Percentiles rank a stretch among this genome's conserved stretches.
phyloP scores from a whole-genome alignment of 2,113 vertebrate species.

The Telmatochromis sp. region DNA sequence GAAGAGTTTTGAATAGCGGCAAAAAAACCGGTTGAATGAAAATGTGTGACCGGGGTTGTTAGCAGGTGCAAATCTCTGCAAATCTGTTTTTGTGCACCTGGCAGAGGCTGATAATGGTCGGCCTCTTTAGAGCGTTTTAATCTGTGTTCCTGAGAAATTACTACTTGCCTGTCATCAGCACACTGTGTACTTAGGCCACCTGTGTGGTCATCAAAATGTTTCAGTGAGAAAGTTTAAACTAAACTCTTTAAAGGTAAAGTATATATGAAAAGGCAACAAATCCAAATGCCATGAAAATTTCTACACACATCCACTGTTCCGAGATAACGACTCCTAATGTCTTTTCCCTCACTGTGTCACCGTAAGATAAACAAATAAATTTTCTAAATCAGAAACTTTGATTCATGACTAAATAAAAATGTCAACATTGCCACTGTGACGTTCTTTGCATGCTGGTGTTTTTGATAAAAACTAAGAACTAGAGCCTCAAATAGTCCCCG shows the following conservation, averaged over 20 bases:
- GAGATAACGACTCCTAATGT: not conserved
- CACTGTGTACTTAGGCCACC: constrained; percentile 4
- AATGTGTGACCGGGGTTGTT: not conserved
- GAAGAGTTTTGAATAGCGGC: not conserved
- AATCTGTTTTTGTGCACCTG: constrained; percentile 44
- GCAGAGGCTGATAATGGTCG: not conserved
- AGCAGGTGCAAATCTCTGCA: constrained; percentile 22
- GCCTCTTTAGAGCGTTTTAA: not conserved
- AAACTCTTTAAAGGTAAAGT: not conserved
- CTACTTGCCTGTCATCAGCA: not conserved
- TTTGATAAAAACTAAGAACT: not conserved
- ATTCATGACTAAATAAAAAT: not conserved
- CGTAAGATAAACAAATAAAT: not conserved
- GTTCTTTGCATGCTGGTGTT: not conserved
- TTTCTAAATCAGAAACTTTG: not conserved
- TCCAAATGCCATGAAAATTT: not conserved
- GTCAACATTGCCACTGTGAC: not conserved
- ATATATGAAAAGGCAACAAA: not conserved
- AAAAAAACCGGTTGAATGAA: not conserved
- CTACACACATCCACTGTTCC: not conserved
- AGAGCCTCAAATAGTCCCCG: not conserved
- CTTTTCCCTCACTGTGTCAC: not conserved
- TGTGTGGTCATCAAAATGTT: not conserved
- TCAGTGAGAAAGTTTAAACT: not conserved
- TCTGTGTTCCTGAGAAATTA: constrained; percentile 18